Base-by-base conservation (phyloP, 2,797 vertebrate genomes). In the Heterohyrax brucei region DNA sequence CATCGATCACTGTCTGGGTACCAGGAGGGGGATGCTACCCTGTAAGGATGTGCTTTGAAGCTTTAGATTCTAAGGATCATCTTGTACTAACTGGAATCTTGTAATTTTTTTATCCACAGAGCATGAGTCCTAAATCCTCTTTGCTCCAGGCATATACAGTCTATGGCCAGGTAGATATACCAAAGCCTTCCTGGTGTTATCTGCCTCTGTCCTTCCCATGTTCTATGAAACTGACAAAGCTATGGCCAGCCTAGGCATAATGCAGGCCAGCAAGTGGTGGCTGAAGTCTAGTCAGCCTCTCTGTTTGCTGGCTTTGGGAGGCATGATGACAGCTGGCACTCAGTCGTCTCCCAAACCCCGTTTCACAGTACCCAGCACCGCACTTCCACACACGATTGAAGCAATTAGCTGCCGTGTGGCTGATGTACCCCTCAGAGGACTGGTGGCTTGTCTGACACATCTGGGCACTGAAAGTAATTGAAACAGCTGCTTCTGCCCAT, bases 401-500 rank as follows among this genome's bases (percentile, higher is more conserved):
- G 99, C 99, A 99, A 99, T 99, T 99, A 99, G 99, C 99, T 99
- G 99, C 99, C 98, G 98, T 99, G 99, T 98, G 99, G 99, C 99
- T 99, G 99, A 99, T 98, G 98, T 99, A 99, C 99, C 99, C 99
- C 98, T 98, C 99, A 98, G 99, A 99, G 99, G 99, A 98, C 99
- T 98, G 99, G 99, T 99, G 99, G 99, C 99, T 99, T 99, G 99
- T 99, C 99, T 99, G 99, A 99, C 99, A 99, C 99, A 99, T 99
- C 99, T 99, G 99, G 99, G 99, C 99, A 99, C 99, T 98, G 99
- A 99, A 99, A 99, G 99, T 99, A 99, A 99, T 99, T 99, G 99
- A 99, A 99, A 99, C 99, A 99, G 99, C 99, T 99, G 99, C 99
- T 99, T 99, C 99, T 98, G 99, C 99, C 99, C 99, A 99, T 99